A percentile compares a stretch with the other conserved stretches of the same genome.
Evolutionary conservation across 2,113 vertebrate species (phyloP).

Genomic region (Himantopus leucocephalus): DNA sequence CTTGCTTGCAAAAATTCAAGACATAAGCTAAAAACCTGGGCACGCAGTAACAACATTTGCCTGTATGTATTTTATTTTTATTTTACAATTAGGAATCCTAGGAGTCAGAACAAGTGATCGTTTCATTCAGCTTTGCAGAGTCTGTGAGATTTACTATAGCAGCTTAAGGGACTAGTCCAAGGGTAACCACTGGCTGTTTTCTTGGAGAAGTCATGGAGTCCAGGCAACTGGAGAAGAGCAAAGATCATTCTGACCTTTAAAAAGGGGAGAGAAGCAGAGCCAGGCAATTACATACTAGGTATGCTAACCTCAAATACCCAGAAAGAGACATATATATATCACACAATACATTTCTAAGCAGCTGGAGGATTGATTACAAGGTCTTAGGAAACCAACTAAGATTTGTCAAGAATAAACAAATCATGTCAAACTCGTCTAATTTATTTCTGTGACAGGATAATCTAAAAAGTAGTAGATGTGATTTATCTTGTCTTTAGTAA

Average conservation of each 20-base stretch:
- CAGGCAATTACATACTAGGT: neutral
- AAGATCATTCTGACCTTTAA: neutral
- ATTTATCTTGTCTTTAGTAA: slow-evolving; percentile 37
- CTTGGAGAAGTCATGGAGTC: neutral
- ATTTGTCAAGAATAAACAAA: slow-evolving; percentile 54
- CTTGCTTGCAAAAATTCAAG: neutral
- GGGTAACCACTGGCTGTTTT: neutral
- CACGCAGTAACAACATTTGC: neutral
- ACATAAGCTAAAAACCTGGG: neutral
- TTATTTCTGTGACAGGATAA: slow-evolving; percentile 32
- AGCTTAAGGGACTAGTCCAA: neutral
- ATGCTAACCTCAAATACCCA: neutral
- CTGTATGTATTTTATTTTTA: neutral
- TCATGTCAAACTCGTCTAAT: neutral
- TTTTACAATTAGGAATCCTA: neutral
- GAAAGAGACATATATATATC: neutral
- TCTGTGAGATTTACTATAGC: neutral
- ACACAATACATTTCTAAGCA: neutral
- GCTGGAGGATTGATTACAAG: slow-evolving; percentile 37
- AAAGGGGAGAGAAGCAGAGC: neutral
- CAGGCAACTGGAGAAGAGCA: neutral
- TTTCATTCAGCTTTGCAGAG: neutral
- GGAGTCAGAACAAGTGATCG: neutral
- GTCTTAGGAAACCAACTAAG: slow-evolving; percentile 13
- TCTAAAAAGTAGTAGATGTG: neutral